Base-by-base conservation (phyloP, 2,797 vertebrate genomes). In the Glyptemys insculpta region DNA sequence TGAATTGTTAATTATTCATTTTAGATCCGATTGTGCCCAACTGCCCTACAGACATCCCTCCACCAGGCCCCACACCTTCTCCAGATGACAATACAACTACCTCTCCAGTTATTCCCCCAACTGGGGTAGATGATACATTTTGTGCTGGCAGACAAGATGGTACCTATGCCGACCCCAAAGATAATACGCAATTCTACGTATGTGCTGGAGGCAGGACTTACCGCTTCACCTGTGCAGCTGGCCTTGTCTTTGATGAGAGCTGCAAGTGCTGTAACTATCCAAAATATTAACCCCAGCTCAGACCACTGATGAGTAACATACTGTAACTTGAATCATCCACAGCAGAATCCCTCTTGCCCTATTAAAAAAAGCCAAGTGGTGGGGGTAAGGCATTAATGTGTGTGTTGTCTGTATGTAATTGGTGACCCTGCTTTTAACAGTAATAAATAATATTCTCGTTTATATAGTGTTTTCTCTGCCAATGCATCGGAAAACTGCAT, bases 251-350 rank as follows among this genome's bases (percentile, higher is more conserved):
- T 52, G 50, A 96, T 25, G 47, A 86, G 8, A 94, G 47, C 14
- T 96, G 96, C 65, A 89, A 53, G 4, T 96, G 94, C 44, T 95
- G 94, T n/a, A 91, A 90, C 37, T 95, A 81, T 87, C 93, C 96
- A 90, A 95, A 76, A 89, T 44, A 56, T 72, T 37, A 53, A 86
- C 34, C 76, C 52, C 50, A n/a, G 31, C 41, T 41, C 41, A 41
- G 41, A 41, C 41, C 21, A 81, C 23, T 15, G 53, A 3, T 23
- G n/a, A 27, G 52, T 65, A 54, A 53, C 7, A 49, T 49, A 27
- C 12, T 16, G 74, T 10, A 78, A 78, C 8, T 49, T 4, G 7
- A 47, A 78, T 47, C 4, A 12, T 12, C 47, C 47, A 16, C 47
- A 44, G 82, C 68, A 72, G 80, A 53, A 54, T 47, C 44, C n/a